Base-by-base conservation (phyloP, 2,888 invertebrate species). In the Pseudococcus longispinus region DNA sequence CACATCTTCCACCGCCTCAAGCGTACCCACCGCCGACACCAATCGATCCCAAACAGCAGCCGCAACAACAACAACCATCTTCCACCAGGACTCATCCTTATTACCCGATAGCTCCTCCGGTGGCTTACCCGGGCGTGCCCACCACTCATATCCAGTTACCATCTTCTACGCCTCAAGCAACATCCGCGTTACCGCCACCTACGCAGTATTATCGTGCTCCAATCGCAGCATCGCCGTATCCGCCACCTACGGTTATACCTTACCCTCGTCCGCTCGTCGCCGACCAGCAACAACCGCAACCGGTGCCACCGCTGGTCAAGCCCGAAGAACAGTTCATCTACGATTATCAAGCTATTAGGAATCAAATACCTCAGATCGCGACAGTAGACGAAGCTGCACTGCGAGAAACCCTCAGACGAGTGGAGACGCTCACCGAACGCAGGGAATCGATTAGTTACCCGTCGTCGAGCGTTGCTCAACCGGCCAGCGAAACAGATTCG, bases 221-320 rank as follows among this genome's bases (percentile, higher is more conserved):
- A 1, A 20, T 80, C 8, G 42, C n/a, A 6, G 18, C 70, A 32
- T 88, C 88, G 42, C 37, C 46, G 20, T 82, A 82, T 82, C 82
- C 44, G 26, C 86, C 88, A 1, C 88, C 88, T 18, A 88, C 88
- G 13, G 87, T 88, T 42, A 70, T 93, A 0, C 92, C 92, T 0
- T 92, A 92, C 18, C 23, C 55, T 29, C 84, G 55, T 42, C 18
- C 84, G 9, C 5, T n/a, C 9, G 26, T 29, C 1, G 23, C 23
- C n/a, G 82, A 82, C 11, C 82, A 2, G 20, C 83, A 83, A 15
- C 83, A 37, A 37, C 29, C 32, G 37, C 60, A 29, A 37, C 65
- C 20, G 32, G 32, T 13, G 60, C 20, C 37, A 2, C 20, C 20
- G 0, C 83, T 26, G 29, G 8, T 46, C 9, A 55, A 84, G 13